Conservation (phyloP, 1,140 invertebrate species). For the Solenopsis invicta region DNA sequence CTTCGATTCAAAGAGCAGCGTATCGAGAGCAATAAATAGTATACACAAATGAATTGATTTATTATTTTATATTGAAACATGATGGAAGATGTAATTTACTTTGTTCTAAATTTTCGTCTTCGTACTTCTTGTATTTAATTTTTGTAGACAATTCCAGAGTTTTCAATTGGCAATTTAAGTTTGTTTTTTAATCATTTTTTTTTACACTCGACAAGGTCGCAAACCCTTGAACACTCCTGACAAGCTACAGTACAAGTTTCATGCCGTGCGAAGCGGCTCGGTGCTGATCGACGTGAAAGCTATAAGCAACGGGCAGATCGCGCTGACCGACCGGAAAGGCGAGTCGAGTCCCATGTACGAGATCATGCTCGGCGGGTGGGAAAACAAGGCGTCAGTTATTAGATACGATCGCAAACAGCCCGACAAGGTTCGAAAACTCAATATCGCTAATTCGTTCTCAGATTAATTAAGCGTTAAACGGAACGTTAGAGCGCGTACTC, state of each 20-base stretch:
- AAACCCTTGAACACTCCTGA: conserved; percentile 87
- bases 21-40: background rate
- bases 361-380: conserved; percentile 89
- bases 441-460: background rate
- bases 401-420: conserved; percentile 89
- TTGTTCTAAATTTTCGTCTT: background rate
- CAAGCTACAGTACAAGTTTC: conserved; percentile 88
- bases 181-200: conserved; percentile 17
- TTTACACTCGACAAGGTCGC: conserved; percentile 76
- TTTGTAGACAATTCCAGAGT: background rate
- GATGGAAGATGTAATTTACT: background rate
- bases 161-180: background rate
- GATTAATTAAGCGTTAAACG: background rate
- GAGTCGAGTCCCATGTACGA: conserved; percentile 89
- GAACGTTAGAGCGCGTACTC: background rate
- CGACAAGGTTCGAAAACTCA: conserved; percentile 87
- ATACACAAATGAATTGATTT: background rate
- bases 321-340: conserved; percentile 86
- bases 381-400: conserved; percentile 89
- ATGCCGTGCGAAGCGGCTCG: conserved; percentile 86
- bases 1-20: conserved; percentile 5
- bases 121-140: background rate
- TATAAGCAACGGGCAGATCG: conserved; percentile 89
- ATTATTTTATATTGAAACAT: background rate
- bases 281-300: conserved; percentile 88